These are phyloP conservation scores for Geophilus truncorum DNA, from an alignment of 2,888 invertebrate genomes.

Conservation along the genomic window DNA sequence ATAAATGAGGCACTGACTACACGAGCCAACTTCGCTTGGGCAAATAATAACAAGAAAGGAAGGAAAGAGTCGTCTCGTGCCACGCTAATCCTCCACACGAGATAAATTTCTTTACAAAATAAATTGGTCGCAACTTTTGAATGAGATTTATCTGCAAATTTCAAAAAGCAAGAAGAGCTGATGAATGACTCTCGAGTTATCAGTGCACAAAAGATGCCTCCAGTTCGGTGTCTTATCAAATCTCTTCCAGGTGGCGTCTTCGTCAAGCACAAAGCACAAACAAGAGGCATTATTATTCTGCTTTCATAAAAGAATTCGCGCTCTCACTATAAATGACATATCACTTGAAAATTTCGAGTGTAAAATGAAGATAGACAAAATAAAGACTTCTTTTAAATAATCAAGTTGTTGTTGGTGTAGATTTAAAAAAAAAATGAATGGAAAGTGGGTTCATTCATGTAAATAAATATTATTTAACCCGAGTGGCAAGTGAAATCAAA, in stretches of 20 bases:
- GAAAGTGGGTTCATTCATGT: not conserved
- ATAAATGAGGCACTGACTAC: constrained; percentile 29
- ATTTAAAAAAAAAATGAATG: not conserved
- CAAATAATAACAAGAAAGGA: constrained; percentile 31
- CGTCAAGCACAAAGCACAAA: constrained; percentile 30
- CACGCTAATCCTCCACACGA: constrained; percentile 29
- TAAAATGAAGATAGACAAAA: not conserved
- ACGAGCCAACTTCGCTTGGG: constrained; percentile 4
- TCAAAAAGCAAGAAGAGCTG: constrained; percentile 13
- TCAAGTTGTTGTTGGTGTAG: not conserved
- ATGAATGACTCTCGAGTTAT: constrained; percentile 21
- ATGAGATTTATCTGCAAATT: constrained; percentile 29
- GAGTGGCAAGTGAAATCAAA: constrained; percentile 13
- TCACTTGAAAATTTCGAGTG: not conserved
- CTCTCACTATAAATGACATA: not conserved
- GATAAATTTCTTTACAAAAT: constrained; percentile 31
- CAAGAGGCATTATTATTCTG: not conserved
- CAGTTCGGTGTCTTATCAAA: constrained; percentile 25
- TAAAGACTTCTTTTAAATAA: not conserved
- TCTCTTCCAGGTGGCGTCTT: constrained; percentile 14
- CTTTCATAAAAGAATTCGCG: not conserved
- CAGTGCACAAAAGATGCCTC: constrained; percentile 13
- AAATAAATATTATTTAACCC: constrained; percentile 11
- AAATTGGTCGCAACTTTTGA: constrained; percentile 33
- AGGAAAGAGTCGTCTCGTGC: constrained; percentile 25